Percentiles rank a stretch among this genome's conserved stretches.
phyloP scores from a whole-genome alignment of 2,113 vertebrate species.

The Elanus axillaris region DNA sequence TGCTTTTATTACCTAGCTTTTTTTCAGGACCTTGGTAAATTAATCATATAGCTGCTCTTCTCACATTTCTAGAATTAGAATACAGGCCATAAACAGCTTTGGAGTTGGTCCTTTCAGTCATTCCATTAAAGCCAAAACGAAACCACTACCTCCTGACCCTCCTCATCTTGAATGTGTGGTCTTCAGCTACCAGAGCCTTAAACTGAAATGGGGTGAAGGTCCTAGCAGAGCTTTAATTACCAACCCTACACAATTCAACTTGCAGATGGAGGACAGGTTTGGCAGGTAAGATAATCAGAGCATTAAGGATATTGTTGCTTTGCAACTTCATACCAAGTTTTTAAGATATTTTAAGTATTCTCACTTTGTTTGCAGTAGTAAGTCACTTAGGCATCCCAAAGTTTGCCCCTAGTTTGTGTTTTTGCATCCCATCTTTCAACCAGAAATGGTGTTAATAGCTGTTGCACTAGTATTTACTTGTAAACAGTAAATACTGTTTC shows the following conservation, averaged over 20 bases:
- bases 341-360: neutral
- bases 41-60: neutral
- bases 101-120: constrained; percentile 80
- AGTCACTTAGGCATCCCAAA: neutral
- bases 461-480: neutral
- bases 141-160: constrained; percentile 77
- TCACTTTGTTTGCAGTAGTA: neutral
- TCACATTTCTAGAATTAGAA: constrained; percentile 65
- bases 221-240: constrained; percentile 70
- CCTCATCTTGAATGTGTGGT: constrained; percentile 78
- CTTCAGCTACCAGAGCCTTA: constrained; percentile 81
- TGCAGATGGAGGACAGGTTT: constrained; percentile 77
- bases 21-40: neutral
- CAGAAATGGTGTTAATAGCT: neutral
- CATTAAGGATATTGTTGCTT: neutral
- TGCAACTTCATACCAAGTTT: neutral
- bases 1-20: neutral
- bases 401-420: neutral
- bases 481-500: neutral
- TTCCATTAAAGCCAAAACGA: constrained; percentile 77
- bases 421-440: neutral
- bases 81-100: constrained; percentile 78
- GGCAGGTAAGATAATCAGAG: constrained; percentile 67
- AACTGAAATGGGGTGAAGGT: constrained; percentile 81
- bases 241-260: constrained; percentile 73